Evolutionary conservation across 2,113 vertebrate genomes (phyloP).

Genomic region (Eptesicus fuscus): DNA sequence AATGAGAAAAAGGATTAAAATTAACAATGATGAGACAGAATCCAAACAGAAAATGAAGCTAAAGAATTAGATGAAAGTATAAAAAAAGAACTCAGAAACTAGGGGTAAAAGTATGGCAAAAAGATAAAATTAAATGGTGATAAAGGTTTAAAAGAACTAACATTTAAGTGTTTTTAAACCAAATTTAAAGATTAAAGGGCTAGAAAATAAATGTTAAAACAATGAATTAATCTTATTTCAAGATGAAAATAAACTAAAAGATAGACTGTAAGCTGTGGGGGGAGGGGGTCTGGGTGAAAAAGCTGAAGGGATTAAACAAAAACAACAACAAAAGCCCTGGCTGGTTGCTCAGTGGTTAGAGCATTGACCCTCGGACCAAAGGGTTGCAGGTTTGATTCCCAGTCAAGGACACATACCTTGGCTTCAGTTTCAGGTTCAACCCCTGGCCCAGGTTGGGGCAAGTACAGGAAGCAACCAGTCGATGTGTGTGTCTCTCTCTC

Average conservation of each 20-base stretch:
- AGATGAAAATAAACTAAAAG: neutral
- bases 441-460: too few species aligned
- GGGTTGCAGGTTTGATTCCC: neutral
- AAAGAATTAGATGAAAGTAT: constrained; percentile 2
- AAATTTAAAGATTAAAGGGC: constrained; percentile 14
- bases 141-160: constrained; percentile 1
- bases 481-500: neutral
- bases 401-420: neutral
- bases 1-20: constrained; percentile 23
- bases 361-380: neutral
- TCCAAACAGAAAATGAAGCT: neutral
- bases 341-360: neutral
- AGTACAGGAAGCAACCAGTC: too few species aligned
- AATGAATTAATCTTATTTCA: neutral
- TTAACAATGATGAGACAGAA: neutral
- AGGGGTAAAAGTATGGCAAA: neutral
- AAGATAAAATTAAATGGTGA: neutral
- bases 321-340: neutral
- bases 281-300: neutral
- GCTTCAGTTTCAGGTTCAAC: neutral
- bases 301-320: neutral
- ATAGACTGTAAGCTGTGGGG: neutral
- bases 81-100: neutral
- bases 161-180: neutral
- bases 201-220: neutral